Conservation (phyloP, 2,113 vertebrate species). For the Mustela lutreola region DNA sequence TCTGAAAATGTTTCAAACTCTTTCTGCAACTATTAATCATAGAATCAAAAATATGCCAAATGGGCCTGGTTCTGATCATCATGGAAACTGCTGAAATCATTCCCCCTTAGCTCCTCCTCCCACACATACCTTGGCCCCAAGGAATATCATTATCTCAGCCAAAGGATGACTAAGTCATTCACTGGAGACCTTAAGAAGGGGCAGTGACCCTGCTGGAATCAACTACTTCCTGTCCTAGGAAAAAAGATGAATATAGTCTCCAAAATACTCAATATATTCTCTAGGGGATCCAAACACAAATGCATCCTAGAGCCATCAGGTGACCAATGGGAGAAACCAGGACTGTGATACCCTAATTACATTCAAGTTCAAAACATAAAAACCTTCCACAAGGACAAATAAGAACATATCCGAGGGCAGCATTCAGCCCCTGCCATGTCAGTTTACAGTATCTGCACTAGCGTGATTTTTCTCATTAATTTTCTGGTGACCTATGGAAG, state of each 20-base stretch:
- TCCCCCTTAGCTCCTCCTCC: neutral
- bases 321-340: neutral
- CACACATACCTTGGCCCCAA: neutral
- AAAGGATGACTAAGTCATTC: slow-evolving; percentile 1
- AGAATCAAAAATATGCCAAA: neutral
- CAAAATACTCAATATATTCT: neutral
- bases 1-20: neutral
- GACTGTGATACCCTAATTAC: neutral
- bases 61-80: neutral
- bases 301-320: neutral
- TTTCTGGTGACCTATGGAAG: neutral
- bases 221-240: neutral
- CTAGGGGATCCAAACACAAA: neutral
- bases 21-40: neutral
- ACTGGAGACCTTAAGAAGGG: neutral
- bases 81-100: neutral
- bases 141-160: neutral
- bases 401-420: neutral
- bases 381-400: neutral
- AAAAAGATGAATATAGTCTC: neutral
- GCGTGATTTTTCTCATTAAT: neutral
- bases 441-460: neutral
- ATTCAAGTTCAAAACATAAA: neutral
- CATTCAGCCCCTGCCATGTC: neutral
- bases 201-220: neutral